Base-by-base conservation (phyloP, 2,113 vertebrate species). In the Rhodinocichla rosea region DNA sequence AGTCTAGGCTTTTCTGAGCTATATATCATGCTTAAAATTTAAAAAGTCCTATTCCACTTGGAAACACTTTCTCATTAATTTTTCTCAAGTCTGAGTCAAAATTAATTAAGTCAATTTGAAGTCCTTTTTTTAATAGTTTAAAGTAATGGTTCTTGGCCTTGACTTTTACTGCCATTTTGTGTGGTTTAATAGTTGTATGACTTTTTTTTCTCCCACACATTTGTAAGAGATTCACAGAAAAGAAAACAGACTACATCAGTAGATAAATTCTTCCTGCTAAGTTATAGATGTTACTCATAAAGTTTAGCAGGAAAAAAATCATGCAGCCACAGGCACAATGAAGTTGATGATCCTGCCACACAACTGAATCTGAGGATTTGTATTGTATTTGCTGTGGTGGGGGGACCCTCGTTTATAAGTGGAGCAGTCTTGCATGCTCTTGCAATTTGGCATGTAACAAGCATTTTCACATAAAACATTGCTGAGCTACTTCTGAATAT, bases 401-500 rank as follows among this genome's bases (percentile, higher is more conserved):
- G 12, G n/a, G 40, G n/a, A 87, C 69, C 15, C 12, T 64, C 33
- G 37, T 96, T 92, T 94, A 3, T 71, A 84, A 91, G 53, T 49
- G 2, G 6, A 90, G 50, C 33, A 7, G 62, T 68, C 73, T 91
- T 89, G 30, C 49, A 45, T 32, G 40, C 62, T 85, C 52, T 82
- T 81, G n/a, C 24, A 88, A 37, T 79, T 83, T 93, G 57, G 79
- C 93, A 86, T n/a, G 12, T 86, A 83, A 42, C 60, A 73, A 78
- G 49, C 80, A 62, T 95, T 96, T 96, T 76, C 87, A 94, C 89
- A 83, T 85, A 39, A 90, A 91, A 70, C 73, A 73, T 85, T 81
- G 67, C 92, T 71, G 60, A 91, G 73, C 91, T 95, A 50, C 84
- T 97, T 94, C 64, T 87, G 90, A 83, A 65, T 89, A 87, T 87